A percentile compares a stretch with the other conserved stretches of the same genome.
Conservation (phyloP, 2,113 vertebrate species). For the human region GRCh38 chr5:107911501-107912000, state of each 20-base stretch:
- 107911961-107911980: background rate
- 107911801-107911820: background rate
- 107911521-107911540: background rate
- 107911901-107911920: background rate
- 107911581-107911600: background rate
- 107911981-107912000: background rate
- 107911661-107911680: background rate
- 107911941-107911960: slow-evolving; percentile 41
- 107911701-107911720: background rate
- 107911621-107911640: background rate
- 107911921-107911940: background rate
- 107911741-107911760: background rate
- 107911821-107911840: background rate
- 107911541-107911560: background rate
- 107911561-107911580: background rate
- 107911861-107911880: background rate
- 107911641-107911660: background rate
- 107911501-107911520: background rate
- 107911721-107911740: background rate
- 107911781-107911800: background rate
- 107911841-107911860: slow-evolving; percentile 46
- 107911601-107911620: background rate
- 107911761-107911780: background rate
- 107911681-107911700: background rate
- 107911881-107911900: slow-evolving; percentile 1